Conservation (phyloP, 64 coral and sea anemone genomes). For the Astreopora myriophthalma region DNA sequence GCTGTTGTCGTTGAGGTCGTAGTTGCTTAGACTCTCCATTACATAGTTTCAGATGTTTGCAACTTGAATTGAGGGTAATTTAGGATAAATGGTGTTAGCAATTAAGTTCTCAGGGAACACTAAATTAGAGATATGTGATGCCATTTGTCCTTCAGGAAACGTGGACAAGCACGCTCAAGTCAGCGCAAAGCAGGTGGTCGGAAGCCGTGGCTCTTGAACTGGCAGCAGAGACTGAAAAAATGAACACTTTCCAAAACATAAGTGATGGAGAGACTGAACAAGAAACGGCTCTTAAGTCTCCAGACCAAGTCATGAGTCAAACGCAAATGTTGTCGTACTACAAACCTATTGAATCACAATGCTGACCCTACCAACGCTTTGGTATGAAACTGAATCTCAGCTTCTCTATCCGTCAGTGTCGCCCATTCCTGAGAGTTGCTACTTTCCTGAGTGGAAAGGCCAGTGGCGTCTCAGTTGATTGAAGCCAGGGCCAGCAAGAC, state of each 20-base stretch:
- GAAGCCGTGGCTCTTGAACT: constrained; percentile 80
- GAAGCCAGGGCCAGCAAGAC: no score
- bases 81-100: no score
- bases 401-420: neutral
- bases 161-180: constrained; percentile 84
- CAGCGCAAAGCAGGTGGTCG: constrained; percentile 87
- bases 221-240: constrained; percentile 72
- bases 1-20: no score
- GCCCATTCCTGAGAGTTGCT: neutral
- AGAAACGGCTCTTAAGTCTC: constrained; percentile 2
- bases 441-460: no score
- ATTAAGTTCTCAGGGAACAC: no score
- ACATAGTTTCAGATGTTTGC: no score
- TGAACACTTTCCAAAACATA: constrained; percentile 18
- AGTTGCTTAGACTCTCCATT: no score
- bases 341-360: constrained; percentile 84
- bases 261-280: constrained; percentile 12
- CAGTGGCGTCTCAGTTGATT: no score
- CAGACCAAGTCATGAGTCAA: constrained; percentile 45
- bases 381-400: neutral
- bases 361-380: constrained; percentile 1
- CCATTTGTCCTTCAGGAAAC: constrained; percentile 64
- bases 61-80: no score
- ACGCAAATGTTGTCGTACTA: constrained; percentile 71
- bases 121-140: neutral